Percentiles rank a stretch among this genome's conserved stretches.
Conservation (phyloP, 2,888 invertebrate genomes). For the Lasioglossum morio region DNA sequence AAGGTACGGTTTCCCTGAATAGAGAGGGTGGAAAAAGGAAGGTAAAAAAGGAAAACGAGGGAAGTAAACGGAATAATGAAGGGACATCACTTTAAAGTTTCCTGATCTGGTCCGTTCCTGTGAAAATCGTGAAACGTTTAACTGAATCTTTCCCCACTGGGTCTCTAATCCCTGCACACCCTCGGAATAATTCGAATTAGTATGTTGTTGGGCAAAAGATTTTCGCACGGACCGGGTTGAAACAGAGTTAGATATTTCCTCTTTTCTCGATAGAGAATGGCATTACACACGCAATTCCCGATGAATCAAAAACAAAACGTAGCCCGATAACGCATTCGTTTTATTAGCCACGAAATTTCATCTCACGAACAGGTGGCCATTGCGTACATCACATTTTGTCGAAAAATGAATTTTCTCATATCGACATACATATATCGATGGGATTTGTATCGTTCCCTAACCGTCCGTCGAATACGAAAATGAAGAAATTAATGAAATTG, state of each 20-base stretch:
- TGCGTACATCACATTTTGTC: no score
- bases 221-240: not conserved
- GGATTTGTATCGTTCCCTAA: no score
- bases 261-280: not conserved
- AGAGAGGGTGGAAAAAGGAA: not conserved
- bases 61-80: conserved; percentile 56
- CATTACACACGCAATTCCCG: conserved; percentile 27
- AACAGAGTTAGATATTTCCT: not conserved
- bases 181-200: conserved; percentile 19
- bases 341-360: no score
- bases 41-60: not conserved
- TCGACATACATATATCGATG: no score
- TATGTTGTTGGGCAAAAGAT: conserved; percentile 9
- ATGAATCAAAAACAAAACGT: conserved; percentile 22
- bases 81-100: conserved; percentile 37
- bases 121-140: conserved; percentile 49
- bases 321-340: not conserved
- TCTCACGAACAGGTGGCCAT: no score
- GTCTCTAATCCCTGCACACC: conserved; percentile 1
- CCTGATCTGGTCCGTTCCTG: conserved; percentile 33
- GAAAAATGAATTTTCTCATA: no score
- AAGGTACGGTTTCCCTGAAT: not conserved
- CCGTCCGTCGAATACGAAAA: no score
- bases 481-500: no score
- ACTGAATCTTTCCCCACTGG: conserved; percentile 17